Conservation (phyloP, 2,113 vertebrate species). For the Cebidichthys violaceus region DNA sequence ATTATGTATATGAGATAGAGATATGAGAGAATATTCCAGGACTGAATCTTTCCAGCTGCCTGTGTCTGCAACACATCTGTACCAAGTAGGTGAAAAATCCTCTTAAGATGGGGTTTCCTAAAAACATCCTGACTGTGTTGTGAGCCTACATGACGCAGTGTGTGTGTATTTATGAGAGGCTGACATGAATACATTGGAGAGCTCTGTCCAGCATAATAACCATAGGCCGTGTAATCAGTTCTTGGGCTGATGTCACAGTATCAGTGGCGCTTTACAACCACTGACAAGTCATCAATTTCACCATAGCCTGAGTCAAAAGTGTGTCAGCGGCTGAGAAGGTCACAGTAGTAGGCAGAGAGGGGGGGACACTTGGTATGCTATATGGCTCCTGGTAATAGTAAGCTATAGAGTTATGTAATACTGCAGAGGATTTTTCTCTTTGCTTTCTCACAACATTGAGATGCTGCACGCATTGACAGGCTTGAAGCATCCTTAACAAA, state of each 20-base stretch:
- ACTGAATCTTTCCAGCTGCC: neutral
- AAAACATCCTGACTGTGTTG: neutral
- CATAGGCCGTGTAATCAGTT: neutral
- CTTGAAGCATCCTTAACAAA: slow-evolving; percentile 52
- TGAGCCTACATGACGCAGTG: slow-evolving; percentile 10
- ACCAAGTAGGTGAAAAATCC: neutral
- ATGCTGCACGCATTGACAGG: slow-evolving; percentile 55
- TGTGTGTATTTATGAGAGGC: neutral
- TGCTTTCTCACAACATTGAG: slow-evolving; percentile 67
- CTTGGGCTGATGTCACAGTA: neutral
- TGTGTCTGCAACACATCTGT: slow-evolving; percentile 1
- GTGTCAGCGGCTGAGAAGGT: slow-evolving; percentile 63
- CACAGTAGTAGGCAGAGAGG: slow-evolving; percentile 37
- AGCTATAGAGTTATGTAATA: slow-evolving; percentile 80
- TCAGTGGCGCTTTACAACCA: neutral
- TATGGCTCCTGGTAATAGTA: slow-evolving; percentile 63
- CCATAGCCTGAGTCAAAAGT: slow-evolving; percentile 32
- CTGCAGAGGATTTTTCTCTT: slow-evolving; percentile 76
- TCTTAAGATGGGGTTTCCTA: neutral
- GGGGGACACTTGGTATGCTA: slow-evolving; percentile 33
- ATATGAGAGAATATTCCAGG: neutral
- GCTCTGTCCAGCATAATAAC: neutral
- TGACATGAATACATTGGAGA: neutral
- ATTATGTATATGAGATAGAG: neutral
- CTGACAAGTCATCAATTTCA: slow-evolving; percentile 22